Conservation (phyloP, 2,888 invertebrate species). For the Euproctis similis region DNA sequence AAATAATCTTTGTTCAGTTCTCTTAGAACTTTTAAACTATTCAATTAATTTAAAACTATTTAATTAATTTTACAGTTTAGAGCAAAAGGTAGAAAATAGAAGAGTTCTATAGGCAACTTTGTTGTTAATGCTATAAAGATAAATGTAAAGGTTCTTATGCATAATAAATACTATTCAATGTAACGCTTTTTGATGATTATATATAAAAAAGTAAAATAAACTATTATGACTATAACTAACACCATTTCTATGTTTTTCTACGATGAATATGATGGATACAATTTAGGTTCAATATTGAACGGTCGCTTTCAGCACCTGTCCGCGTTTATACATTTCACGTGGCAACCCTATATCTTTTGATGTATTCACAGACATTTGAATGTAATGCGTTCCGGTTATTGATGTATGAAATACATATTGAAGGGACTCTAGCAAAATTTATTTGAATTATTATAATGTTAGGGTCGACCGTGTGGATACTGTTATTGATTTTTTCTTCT, state of each 20-base stretch:
- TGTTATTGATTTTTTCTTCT: conserved; percentile 13
- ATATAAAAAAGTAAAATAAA: too few species aligned
- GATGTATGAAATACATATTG: conserved; percentile 26
- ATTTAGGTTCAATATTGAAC: conserved; percentile 17
- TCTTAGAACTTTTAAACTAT: too few species aligned
- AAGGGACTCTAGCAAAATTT: conserved; percentile 30
- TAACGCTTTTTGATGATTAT: too few species aligned
- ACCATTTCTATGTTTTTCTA: not conserved
- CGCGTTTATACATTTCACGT: conserved; percentile 14
- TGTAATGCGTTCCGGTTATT: conserved; percentile 26
- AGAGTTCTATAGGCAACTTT: too few species aligned
- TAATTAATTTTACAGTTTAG: too few species aligned
- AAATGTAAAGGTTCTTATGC: too few species aligned
- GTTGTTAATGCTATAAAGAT: too few species aligned
- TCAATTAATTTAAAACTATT: too few species aligned
- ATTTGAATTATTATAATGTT: conserved; percentile 25
- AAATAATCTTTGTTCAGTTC: too few species aligned
- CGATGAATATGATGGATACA: conserved; percentile 4
- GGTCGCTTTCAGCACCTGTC: conserved; percentile 22
- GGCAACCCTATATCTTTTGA: conserved; percentile 23
- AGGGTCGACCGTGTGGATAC: conserved; percentile 10
- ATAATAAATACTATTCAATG: too few species aligned
- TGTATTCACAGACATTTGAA: conserved; percentile 26
- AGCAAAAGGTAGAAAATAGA: too few species aligned
- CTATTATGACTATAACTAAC: too few species aligned